phyloP scores from a whole-genome alignment of 2,888 invertebrate genomes.

The Hyppa rectilinea region DNA sequence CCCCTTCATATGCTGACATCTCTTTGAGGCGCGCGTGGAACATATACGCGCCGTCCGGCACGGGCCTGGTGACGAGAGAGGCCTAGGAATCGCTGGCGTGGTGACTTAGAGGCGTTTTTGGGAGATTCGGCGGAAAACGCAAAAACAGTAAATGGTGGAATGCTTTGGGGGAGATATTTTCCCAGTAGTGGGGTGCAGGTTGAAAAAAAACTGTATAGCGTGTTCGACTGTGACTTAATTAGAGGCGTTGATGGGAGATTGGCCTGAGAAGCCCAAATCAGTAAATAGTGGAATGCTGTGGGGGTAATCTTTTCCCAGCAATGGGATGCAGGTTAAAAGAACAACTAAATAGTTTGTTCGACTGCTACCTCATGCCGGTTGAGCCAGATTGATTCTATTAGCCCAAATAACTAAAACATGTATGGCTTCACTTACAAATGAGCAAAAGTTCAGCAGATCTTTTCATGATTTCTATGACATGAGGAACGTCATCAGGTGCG shows the following conservation, averaged over 20 bases:
- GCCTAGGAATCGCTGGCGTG: neutral
- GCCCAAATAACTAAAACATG: neutral
- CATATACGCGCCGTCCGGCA: too few relatives aligned
- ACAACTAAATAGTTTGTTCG: too few relatives aligned
- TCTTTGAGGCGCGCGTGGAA: too few relatives aligned
- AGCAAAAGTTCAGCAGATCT: constrained; percentile 70
- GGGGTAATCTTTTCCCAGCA: neutral
- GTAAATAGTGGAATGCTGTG: neutral
- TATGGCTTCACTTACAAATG: constrained; percentile 66
- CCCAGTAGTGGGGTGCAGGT: neutral
- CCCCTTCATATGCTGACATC: too few relatives aligned
- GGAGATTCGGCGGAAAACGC: neutral
- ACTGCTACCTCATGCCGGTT: neutral
- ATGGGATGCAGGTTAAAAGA: neutral
- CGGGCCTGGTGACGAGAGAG: neutral
- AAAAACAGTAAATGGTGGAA: neutral
- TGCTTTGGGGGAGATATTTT: neutral
- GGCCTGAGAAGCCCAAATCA: too few relatives aligned
- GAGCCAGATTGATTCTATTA: neutral
- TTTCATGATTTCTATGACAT: constrained; percentile 71
- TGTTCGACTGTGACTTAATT: too few relatives aligned
- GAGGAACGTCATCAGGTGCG: constrained; percentile 74
- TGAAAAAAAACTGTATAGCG: neutral
- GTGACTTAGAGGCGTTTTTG: too few relatives aligned
- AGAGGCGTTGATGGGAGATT: neutral